These are phyloP conservation scores for Caenorhabditis latens DNA, from an alignment of 1,140 invertebrate species.

Conservation along the genomic window DNA sequence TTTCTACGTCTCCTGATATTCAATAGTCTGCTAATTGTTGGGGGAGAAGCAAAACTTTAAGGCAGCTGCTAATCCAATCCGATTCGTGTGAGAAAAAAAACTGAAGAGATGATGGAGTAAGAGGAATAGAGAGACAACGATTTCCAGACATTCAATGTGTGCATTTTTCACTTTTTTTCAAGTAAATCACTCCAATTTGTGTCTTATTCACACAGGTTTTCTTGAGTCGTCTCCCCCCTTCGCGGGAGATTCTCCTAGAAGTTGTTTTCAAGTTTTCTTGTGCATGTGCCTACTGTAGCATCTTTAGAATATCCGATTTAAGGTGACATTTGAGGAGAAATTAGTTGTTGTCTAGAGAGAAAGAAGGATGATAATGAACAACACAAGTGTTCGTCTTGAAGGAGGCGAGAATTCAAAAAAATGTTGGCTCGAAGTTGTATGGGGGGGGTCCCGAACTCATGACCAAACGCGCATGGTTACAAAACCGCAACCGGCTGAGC, in stretches of 20 bases:
- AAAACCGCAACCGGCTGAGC: too few species aligned
- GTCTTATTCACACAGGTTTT: background rate
- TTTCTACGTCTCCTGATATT: slow-evolving; percentile 14
- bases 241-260: background rate
- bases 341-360: background rate
- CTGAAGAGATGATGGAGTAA: background rate
- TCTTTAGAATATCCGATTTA: background rate
- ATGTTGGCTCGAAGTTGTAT: too few species aligned
- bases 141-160: slow-evolving; percentile 4
- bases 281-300: background rate
- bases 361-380: background rate
- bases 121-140: slow-evolving; percentile 18
- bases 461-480: too few species aligned
- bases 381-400: too few species aligned
- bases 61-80: slow-evolving; percentile 34
- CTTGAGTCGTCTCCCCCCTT: background rate
- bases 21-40: slow-evolving; percentile 22
- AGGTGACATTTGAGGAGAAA: background rate
- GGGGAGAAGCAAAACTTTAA: background rate
- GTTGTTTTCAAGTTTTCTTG: background rate
- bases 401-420: too few species aligned
- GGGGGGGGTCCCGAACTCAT: too few species aligned
- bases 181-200: slow-evolving; percentile 30
- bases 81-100: slow-evolving; percentile 9
- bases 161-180: background rate